Evolutionary conservation across 2,113 vertebrate genomes (phyloP).

Genomic region (Equus quagga): DNA sequence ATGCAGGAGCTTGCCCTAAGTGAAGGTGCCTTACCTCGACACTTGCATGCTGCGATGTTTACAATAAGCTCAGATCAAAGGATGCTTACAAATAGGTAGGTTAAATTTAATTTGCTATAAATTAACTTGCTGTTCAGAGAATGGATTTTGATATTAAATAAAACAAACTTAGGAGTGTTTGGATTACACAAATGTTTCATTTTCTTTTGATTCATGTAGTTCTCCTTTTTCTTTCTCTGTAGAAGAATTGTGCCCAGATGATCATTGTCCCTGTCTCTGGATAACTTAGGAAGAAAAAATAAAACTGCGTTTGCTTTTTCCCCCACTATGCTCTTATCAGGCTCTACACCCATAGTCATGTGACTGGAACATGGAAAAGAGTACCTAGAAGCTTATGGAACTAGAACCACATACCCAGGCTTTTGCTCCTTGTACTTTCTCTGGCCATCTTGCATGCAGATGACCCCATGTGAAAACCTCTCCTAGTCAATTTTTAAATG

Average conservation of each 20-base stretch:
- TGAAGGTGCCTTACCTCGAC: constrained; percentile 97
- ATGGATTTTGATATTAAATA: not conserved
- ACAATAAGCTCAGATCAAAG: constrained; percentile 98
- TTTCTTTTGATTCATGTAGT: constrained; percentile 9
- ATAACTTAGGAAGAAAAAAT: not conserved
- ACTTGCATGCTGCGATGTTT: constrained; percentile 98
- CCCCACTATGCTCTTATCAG: not conserved
- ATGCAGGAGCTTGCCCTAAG: constrained; percentile 99
- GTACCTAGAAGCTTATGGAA: not conserved
- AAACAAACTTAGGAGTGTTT: not conserved
- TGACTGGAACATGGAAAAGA: not conserved
- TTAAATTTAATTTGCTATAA: constrained; percentile 80
- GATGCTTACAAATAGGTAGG: constrained; percentile 98
- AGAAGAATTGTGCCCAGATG: not conserved
- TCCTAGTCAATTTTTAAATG: not conserved
- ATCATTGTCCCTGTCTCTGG: not conserved
- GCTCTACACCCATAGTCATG: not conserved
- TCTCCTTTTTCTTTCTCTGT: constrained; percentile 1
- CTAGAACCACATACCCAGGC: not conserved
- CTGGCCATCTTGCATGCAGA: not conserved
- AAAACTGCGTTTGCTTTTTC: not conserved
- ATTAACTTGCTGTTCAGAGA: constrained; percentile 50
- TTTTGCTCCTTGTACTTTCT: not conserved
- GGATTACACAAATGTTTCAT: not conserved
- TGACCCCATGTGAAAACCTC: not conserved